Evolutionary conservation across 1,140 invertebrate genomes (phyloP), one percentile per base, ranked within the genome.

Genomic region (Ruditapes philippinarum): DNA sequence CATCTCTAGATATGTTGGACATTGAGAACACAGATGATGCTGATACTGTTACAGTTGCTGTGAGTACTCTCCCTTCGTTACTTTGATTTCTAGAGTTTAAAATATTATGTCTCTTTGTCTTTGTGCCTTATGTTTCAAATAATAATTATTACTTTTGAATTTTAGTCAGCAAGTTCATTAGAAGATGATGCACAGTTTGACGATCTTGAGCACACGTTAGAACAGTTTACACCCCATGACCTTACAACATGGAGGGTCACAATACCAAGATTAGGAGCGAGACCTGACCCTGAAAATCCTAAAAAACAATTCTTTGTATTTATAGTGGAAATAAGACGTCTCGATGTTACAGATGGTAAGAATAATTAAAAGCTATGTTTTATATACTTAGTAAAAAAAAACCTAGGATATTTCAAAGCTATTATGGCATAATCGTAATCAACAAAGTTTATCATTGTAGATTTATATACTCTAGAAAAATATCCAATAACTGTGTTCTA

Each of bases 231-330:
- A 1, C 80, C 88, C 45, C 96, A 97, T 85, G 97, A 98, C 94
- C 94, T 98, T 14, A 97, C 97, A 90, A 96, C 97, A 0, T 98
- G 97, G 97, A 94, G 97, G 88, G 96, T 98, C 0, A 97, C 96
- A 12, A 97, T 98, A 57, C 97, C 97, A 0, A 95, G 96, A 38
- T 96, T 97, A 0, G 96, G 97, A 28, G 95, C 95, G 17, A 93
- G 94, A 62, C 90, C 95, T 11, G 96, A 97, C 89, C 94, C 94
- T 19, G 95, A 95, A 2, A 95, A 90, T 62, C 89, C 51, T 33
- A 95, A 94, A 31, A 96, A 96, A 91, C 96, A 95, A 80, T 94
- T 94, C 79, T 95, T 96, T 84, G 96, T 97, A 78, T 98, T 97
- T 94, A 96, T 96, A 36, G 96, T 98, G 5, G 96, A 97, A 54